Conservation (phyloP, 2,113 vertebrate genomes). For the Callaeas wilsoni region DNA sequence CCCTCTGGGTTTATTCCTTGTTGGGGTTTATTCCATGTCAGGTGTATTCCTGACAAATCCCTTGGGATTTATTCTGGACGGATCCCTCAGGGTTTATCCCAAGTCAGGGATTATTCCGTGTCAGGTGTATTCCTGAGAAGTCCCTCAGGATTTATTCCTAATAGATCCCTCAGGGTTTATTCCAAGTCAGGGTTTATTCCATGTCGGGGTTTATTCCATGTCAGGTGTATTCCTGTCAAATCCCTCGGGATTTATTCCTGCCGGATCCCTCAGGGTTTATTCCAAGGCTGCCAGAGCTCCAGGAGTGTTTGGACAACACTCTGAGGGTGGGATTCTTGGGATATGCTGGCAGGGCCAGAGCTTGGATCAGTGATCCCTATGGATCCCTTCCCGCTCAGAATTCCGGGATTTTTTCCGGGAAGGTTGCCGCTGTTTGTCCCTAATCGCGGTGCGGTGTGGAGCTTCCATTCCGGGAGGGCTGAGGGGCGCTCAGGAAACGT, state of each 20-base stretch:
- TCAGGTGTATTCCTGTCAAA: background rate
- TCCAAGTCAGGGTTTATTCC: background rate
- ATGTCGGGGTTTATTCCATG: background rate
- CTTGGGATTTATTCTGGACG: background rate
- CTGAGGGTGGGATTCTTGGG: background rate
- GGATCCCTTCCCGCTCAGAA: background rate
- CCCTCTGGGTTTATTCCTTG: background rate
- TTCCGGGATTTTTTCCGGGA: background rate
- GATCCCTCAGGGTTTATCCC: background rate
- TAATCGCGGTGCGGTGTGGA: rapidly evolving
- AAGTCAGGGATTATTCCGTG: no score
- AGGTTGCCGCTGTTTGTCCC: rapidly evolving
- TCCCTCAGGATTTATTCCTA: background rate
- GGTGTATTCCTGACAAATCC: background rate
- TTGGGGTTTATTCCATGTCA: no score
- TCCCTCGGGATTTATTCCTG: background rate
- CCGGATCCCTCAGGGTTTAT: background rate
- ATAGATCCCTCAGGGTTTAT: background rate
- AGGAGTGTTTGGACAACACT: background rate
- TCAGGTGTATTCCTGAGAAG: no score
- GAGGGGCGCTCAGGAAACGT: background rate
- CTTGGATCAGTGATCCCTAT: background rate
- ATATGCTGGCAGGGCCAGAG: background rate
- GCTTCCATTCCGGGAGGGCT: background rate
- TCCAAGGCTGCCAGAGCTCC: background rate